A percentile compares a stretch with the other conserved stretches of the same genome.
Conservation (phyloP, 2,888 invertebrate genomes). For the Neocrepidodera transversa region DNA sequence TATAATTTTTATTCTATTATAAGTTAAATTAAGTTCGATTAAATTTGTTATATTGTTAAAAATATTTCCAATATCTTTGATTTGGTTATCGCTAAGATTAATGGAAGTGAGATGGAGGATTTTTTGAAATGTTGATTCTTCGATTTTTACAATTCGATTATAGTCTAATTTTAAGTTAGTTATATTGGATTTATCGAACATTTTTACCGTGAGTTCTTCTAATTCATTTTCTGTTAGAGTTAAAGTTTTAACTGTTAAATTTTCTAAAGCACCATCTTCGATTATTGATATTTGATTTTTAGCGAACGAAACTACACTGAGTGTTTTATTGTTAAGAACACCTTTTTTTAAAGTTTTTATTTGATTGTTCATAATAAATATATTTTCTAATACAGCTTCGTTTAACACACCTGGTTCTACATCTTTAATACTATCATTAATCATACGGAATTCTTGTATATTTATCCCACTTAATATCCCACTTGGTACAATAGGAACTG, state of each 20-base stretch:
- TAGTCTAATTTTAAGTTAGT: background rate
- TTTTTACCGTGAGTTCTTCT: background rate
- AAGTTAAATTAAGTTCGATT: conserved; percentile 1
- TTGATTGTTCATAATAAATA: conserved; percentile 2
- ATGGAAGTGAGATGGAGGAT: background rate
- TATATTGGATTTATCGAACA: conserved; percentile 6
- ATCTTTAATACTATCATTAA: background rate
- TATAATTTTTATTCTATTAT: background rate
- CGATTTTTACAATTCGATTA: conserved; percentile 4
- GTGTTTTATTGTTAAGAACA: background rate
- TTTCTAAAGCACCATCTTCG: conserved; percentile 9
- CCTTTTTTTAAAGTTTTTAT: conserved; percentile 7
- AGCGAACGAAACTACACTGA: background rate
- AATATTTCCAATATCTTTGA: conserved; percentile 1
- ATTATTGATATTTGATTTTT: conserved; percentile 3
- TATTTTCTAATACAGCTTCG: background rate
- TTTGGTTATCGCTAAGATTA: conserved; percentile 7
- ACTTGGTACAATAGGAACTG: conserved; percentile 1
- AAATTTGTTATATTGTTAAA: background rate
- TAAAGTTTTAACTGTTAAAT: background rate
- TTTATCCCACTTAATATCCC: background rate
- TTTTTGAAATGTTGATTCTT: background rate
- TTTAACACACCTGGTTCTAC: conserved; percentile 5
- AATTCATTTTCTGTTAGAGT: conserved; percentile 9
- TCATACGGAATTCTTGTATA: background rate